Base-by-base conservation (phyloP, 2,113 vertebrate species). In the Heterotilapia buettikoferi region DNA sequence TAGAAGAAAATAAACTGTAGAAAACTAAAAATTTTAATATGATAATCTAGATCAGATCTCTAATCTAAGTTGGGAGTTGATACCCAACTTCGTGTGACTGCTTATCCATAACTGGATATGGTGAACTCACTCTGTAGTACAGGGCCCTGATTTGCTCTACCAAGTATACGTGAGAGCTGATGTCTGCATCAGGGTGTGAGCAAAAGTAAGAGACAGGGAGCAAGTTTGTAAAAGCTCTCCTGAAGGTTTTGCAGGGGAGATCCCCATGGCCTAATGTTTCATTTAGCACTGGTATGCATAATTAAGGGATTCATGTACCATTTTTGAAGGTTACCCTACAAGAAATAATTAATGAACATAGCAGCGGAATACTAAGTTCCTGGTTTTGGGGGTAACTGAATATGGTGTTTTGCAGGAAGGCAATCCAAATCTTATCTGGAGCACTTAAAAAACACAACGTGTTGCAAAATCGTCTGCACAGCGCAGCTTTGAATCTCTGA, bases 281-380 rank as follows among this genome's bases (percentile, higher is more conserved):
- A 92, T 90, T 92, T 86, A 89, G 59, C 29, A 29, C 80, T 86
- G 52, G 59, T 89, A 86, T 90, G 73, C 86, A 92, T 91, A 92
- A 92, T 93, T 90, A 86, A 93, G 26, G 38, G 57, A 43, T 63
- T 59, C 80, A 33, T 93, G 86, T 84, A 54, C 66, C 76, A 52
- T 82, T 85, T 91, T 83, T 85, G 73, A 89, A 93, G 86, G 89
- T 94, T 86, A 81, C 61, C 56, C 19, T 80, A 57, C 21, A n/a
- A 21, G n/a, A 79, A 85, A 86, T 91, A 89, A 89, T 92, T 88
- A 84, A 88, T 86, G 73, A 73, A 63, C 52, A 66, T 76, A 31
- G 29, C 80, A 50, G 81, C 2, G 13, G 47, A 63, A 59, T 76
- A 76, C 84, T 78, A 88, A 26, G 38, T 54, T 84, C 57, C 54